Conservation (phyloP, 2,888 invertebrate species). For the Cosmia trapezina region DNA sequence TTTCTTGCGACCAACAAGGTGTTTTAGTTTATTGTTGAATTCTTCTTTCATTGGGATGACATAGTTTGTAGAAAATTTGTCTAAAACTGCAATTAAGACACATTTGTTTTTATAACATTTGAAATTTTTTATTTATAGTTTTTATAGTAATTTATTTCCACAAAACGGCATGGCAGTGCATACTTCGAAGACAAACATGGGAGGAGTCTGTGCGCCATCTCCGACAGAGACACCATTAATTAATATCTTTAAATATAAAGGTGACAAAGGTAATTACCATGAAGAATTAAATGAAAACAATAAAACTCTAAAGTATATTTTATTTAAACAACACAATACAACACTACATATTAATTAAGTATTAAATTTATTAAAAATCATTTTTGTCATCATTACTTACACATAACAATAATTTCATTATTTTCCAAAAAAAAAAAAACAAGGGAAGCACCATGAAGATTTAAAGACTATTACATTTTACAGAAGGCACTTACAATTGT, state of each 20-base stretch:
- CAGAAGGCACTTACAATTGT: conserved; percentile 34
- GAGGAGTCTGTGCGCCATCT: too few relatives aligned
- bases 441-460: not conserved
- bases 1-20: conserved; percentile 76
- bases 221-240: too few relatives aligned
- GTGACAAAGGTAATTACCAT: not conserved
- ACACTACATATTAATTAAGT: not conserved
- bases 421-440: not conserved
- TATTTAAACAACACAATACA: conserved; percentile 29
- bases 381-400: not conserved
- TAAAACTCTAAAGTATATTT: not conserved
- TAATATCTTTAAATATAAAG: too few relatives aligned
- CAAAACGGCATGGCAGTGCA: too few relatives aligned
- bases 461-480: not conserved
- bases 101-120: conserved; percentile 11
- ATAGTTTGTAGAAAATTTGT: conserved; percentile 66
- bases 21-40: conserved; percentile 77
- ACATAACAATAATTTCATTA: not conserved
- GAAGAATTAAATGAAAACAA: conserved; percentile 13
- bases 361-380: not conserved
- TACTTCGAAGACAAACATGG: too few relatives aligned
- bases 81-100: conserved; percentile 68
- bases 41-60: conserved; percentile 76
- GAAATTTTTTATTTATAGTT: too few relatives aligned
- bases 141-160: too few relatives aligned